phyloP scores from a whole-genome alignment of 2,888 invertebrate genomes.

The Busseola fusca region DNA sequence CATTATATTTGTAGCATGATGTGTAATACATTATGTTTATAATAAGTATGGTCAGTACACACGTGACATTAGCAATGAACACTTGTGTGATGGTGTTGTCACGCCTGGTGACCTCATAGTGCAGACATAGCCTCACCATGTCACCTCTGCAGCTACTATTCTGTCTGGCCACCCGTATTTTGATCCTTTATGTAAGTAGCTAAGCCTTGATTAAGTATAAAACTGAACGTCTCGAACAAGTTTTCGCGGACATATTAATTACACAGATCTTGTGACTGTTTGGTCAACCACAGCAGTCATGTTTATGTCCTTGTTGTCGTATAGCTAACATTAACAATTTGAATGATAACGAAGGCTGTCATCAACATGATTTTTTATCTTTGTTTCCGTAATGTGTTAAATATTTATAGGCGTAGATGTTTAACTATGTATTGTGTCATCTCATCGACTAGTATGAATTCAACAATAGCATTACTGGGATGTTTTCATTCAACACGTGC shows the following conservation, averaged over 20 bases:
- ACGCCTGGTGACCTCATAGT: slow-evolving; percentile 70
- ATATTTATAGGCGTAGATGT: slow-evolving; percentile 37
- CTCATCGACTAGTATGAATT: slow-evolving; percentile 48
- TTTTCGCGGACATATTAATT: slow-evolving; percentile 49
- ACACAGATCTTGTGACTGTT: slow-evolving; percentile 55
- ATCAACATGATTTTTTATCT: slow-evolving; percentile 8
- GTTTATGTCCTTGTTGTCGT: slow-evolving; percentile 37
- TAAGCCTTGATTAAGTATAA: slow-evolving; percentile 40
- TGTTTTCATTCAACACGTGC: slow-evolving; percentile 61
- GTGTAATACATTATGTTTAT: slow-evolving; percentile 28
- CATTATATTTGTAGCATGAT: slow-evolving; percentile 18
- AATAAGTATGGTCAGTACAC: slow-evolving; percentile 62
- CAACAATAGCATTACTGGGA: slow-evolving; percentile 56
- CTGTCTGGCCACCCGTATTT: slow-evolving; percentile 62
- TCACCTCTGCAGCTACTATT: slow-evolving; percentile 63
- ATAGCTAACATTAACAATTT: slow-evolving; percentile 16
- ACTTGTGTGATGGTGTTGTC: slow-evolving; percentile 71
- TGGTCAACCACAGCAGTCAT: slow-evolving; percentile 49
- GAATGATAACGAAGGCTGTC: slow-evolving; percentile 2
- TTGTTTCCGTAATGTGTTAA: slow-evolving; percentile 31
- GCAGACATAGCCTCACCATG: slow-evolving; percentile 46
- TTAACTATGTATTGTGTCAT: slow-evolving; percentile 50
- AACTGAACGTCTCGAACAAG: slow-evolving; percentile 39
- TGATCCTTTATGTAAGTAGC: slow-evolving; percentile 67
- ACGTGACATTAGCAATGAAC: slow-evolving; percentile 70